Evolutionary conservation across 2,113 vertebrate genomes (phyloP), one percentile per base, ranked within the genome.

Genomic region (Poeciliopsis occidentalis): DNA sequence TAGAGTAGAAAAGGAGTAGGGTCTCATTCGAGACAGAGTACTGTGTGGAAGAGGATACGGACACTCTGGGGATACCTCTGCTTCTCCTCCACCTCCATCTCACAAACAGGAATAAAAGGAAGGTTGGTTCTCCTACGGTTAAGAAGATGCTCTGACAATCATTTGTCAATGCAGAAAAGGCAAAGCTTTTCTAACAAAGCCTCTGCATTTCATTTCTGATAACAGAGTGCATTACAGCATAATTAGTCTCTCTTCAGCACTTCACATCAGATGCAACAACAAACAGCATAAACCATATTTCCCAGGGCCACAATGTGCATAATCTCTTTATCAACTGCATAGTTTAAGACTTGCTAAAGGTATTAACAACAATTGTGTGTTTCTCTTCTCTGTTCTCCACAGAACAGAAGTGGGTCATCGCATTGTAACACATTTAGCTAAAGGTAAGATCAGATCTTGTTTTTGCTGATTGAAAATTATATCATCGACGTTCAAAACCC

Each of bases 371-470:
- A 51, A 15, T 64, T 68, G 41, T 66, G 31, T n/a, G 17, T 57
- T 31, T 81, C 19, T 88, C 12, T 74, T 76, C 27, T 76, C 60
- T 69, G 30, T 60, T 79, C 67, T 69, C 62, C 71, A 77, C 89
- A 93, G 92, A 87, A 69, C 75, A 78, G 73, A 87, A 75, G 84
- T 29, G 15, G 62, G 64, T 77, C 37, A 13, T 73, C 80, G 74
- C 87, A 68, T 85, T 74, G 30, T 86, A 90, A 92, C 80, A 86
- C 72, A 67, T 81, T 85, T 76, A 68, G 22, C 81, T 77, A 71
- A 89, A 93, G 94, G 94, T 94, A 94, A 92, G 93, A 73, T 39
- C 32, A 68, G 29, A 1, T 75, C 61, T 67, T 34, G 13, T 29
- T 24, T 60, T 34, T n/a, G 5, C 32, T 60, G 44, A 73, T 76